Evolutionary conservation across 64 coral and sea anemone species (phyloP).

Genomic region (Catalaphyllia jardinei): DNA sequence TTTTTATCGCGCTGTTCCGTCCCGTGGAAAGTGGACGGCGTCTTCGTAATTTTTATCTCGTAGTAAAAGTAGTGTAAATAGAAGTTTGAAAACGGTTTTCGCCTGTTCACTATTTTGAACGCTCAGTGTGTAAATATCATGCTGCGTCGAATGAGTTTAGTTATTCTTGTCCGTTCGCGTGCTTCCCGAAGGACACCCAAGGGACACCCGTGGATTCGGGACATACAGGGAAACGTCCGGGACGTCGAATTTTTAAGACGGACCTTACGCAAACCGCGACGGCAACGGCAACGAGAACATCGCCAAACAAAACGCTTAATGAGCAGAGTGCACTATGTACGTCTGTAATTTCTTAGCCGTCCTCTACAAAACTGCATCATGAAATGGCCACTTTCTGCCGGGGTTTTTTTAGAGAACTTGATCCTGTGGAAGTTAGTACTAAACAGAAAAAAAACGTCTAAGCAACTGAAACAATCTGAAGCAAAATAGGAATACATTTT

Average conservation of each 20-base stretch:
- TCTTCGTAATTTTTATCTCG: constrained; percentile 20
- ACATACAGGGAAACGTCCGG: background rate
- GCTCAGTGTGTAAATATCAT: constrained; percentile 32
- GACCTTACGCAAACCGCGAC: too few relatives aligned
- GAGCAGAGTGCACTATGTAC: too few relatives aligned
- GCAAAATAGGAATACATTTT: too few relatives aligned
- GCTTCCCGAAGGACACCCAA: background rate
- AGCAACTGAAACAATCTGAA: too few relatives aligned
- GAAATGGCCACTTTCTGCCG: background rate
- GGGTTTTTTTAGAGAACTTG: too few relatives aligned
- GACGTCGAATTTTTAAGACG: background rate
- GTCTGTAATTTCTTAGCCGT: too few relatives aligned
- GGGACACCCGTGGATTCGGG: background rate
- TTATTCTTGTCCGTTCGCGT: background rate
- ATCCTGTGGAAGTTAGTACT: too few relatives aligned
- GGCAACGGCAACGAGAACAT: too few relatives aligned
- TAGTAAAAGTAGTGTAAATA: constrained; percentile 46
- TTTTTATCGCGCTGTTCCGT: constrained; percentile 1
- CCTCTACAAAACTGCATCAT: too few relatives aligned
- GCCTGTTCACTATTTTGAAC: constrained; percentile 31
- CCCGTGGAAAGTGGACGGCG: constrained; percentile 3
- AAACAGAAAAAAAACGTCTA: too few relatives aligned
- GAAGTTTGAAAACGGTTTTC: constrained; percentile 13
- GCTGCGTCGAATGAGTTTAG: background rate
- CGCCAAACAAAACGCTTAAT: too few relatives aligned